Percentiles rank a stretch among this genome's conserved stretches.
phyloP scores from a whole-genome alignment of 64 coral and sea anemone genomes.

The Anthopleura sola region DNA sequence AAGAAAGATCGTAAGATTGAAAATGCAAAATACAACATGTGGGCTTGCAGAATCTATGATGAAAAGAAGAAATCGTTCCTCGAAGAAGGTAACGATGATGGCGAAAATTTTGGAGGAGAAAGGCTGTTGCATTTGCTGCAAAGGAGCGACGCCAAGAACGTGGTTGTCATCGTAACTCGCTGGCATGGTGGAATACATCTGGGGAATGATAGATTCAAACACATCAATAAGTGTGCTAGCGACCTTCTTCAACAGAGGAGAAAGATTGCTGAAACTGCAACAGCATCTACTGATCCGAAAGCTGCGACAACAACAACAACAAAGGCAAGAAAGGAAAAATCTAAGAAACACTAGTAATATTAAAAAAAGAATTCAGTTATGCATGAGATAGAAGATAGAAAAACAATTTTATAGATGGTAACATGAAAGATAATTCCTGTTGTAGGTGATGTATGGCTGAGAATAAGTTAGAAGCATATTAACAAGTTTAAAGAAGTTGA shows the following conservation, averaged over 20 bases:
- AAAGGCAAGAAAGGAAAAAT: too few relatives aligned
- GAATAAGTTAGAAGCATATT: too few relatives aligned
- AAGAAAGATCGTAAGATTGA: slow-evolving; percentile 20
- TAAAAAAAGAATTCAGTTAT: too few relatives aligned
- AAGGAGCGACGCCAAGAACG: slow-evolving; percentile 66
- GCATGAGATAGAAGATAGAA: too few relatives aligned
- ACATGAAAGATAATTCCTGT: too few relatives aligned
- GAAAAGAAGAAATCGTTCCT: not conserved
- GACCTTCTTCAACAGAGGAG: slow-evolving; percentile 4
- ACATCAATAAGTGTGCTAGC: slow-evolving; percentile 93
- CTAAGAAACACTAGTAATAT: too few relatives aligned
- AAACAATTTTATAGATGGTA: too few relatives aligned
- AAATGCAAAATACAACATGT: slow-evolving; percentile 10
- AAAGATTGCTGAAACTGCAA: not conserved
- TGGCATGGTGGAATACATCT: slow-evolving; percentile 95
- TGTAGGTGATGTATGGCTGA: too few relatives aligned
- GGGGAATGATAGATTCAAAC: slow-evolving; percentile 94
- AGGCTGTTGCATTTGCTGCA: slow-evolving; percentile 83
- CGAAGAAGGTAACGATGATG: not conserved
- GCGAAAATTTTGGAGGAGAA: not conserved
- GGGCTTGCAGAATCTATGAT: not conserved
- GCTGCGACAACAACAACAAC: too few relatives aligned
- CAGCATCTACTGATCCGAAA: not conserved
- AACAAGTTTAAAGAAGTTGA: too few relatives aligned
- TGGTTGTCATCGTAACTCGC: slow-evolving; percentile 82